Base-by-base conservation (phyloP, 2,797 vertebrate species). In the Chelmon rostratus region DNA sequence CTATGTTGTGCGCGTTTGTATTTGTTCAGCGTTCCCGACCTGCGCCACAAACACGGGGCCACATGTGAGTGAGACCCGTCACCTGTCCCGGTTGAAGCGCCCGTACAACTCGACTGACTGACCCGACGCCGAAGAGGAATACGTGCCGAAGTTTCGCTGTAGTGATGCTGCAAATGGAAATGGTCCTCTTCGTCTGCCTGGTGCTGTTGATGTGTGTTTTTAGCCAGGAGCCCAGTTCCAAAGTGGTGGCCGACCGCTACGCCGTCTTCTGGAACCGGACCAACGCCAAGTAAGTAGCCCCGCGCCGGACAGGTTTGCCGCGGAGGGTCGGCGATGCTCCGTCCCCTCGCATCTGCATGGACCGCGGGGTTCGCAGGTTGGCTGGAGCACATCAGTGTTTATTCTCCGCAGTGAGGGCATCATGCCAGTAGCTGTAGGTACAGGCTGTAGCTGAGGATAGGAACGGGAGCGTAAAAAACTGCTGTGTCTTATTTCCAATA, bases 181-280 rank as follows among this genome's bases (percentile, higher is more conserved):
- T 97, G 97, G 94, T 98, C 95, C 93, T 96, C 92, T 95, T 97
- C 93, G 78, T 98, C 90, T 96, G 96, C 92, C 95, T 97, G 96
- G 86, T 96, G 95, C 95, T 99, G 94, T 96, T 96, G 96, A 97
- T 97, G 97, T 95, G 98, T 96, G 96, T 95, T 93, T 94, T 96
- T 92, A 96, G 97, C 95, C 98, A 99, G 94, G 98, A 99, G 92
- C 96, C 97, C 85, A 96, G 97, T 94, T 97, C 97, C 95, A 99
- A 99, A 96, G 96, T 96, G 94, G 97, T 97, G 92, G 98, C 98
- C 69, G 98, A 98, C 93, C 97, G 98, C 94, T 99, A 98, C 92
- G 98, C 98, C 73, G 98, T 99, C 93, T 98, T 97, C 96, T 99
- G 98, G 98, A 99, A 99, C 97, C 97, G 97, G 93, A 97, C 96